Evolutionary conservation across 2,888 invertebrate genomes (phyloP), one percentile per base, ranked within the genome.

Genomic region (Neoaliturus tenellus): DNA sequence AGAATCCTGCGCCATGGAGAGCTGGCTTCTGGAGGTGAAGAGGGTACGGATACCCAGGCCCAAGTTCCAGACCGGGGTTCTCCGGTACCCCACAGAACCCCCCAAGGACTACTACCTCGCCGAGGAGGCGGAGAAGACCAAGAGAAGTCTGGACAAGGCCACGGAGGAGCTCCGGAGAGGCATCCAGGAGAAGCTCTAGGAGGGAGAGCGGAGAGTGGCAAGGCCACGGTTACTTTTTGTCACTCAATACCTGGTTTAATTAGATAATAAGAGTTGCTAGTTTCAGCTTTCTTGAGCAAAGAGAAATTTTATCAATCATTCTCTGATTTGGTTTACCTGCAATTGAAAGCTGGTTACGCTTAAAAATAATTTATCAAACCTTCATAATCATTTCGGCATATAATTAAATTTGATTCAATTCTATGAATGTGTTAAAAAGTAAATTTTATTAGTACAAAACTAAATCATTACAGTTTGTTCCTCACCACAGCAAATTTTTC

Each of bases 21-120:
- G 95, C 88, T 96, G 96, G 96, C 91, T 96, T 89, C 94, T 94
- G 87, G 96, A 97, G 90, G 95, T 97, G 73, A 96, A 96, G 90
- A 94, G 95, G 87, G 94, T 97, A 86, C 93, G 95, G 88, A 97
- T 97, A 88, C 97, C 97, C 33, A 93, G 97, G 86, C 97, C 97
- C 5, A 97, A 97, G 92, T 96, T 96, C 89, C 94, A 93, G 78
- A 92, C 92, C 87, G 93, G 92, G 89, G 83, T 80, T 12, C 78
- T 85, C 88, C 89, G 92, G 89, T 94, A 93, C 88, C 95, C 95
- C 83, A 94, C 92, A 84, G 95, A 95, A 89, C 95, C 95, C 20
- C 95, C 95, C 14, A 95, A 96, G 90, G 96, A 96, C 90, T 96
- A 96, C 90, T 93, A 94, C 88, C 94, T 95, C 86, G 94, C 94